phyloP scores from a whole-genome alignment of 2,888 invertebrate genomes.

The Entomobrya proxima region DNA sequence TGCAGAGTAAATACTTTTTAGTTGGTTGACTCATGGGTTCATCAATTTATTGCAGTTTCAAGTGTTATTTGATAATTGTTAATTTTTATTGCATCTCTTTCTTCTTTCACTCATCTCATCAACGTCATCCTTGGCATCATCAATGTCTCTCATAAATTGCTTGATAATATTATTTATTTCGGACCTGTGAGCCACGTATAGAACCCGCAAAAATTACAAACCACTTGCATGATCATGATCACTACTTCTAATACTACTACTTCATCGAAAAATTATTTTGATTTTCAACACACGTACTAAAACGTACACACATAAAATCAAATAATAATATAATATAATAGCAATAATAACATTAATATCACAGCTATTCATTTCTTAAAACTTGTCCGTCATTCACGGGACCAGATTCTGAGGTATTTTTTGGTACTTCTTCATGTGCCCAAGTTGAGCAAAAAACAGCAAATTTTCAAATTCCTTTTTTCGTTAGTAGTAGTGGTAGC shows the following conservation, averaged over 20 bases:
- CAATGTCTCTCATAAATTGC: neutral
- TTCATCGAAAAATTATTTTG: neutral
- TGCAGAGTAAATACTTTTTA: too few relatives aligned
- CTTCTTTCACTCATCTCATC: neutral
- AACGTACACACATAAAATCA: neutral
- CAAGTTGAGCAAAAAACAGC: neutral
- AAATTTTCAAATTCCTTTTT: neutral
- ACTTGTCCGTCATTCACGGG: slow-evolving; percentile 17
- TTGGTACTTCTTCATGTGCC: neutral
- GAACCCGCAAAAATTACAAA: neutral
- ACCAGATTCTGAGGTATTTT: slow-evolving; percentile 8
- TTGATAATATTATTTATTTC: slow-evolving; percentile 21
- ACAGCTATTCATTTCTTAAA: neutral
- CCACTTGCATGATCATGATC: too few relatives aligned
- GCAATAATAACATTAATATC: neutral
- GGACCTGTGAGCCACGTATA: neutral
- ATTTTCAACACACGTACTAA: slow-evolving; percentile 11
- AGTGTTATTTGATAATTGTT: slow-evolving; percentile 22
- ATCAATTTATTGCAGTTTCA: slow-evolving; percentile 3
- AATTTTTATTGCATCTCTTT: neutral
- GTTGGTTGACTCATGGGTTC: neutral
- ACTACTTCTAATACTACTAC: too few relatives aligned
- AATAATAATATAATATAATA: slow-evolving; percentile 20
- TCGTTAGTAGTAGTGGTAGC: too few relatives aligned
- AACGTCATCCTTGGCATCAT: neutral